phyloP scores from a whole-genome alignment of 2,888 invertebrate genomes.

The Hirtodrosophila trivittata region DNA sequence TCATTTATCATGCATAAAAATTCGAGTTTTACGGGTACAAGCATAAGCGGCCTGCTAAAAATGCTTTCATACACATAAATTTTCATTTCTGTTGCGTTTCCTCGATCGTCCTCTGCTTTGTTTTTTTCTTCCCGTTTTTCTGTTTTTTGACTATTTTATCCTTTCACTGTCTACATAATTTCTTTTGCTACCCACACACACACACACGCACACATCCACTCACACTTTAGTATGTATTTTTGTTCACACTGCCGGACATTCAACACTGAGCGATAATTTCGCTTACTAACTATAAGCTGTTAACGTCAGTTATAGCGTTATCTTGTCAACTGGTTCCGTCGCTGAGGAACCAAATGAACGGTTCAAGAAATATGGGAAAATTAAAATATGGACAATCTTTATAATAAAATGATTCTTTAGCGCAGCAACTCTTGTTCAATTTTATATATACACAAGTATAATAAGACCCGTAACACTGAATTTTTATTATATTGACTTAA shows the following conservation, averaged over 20 bases:
- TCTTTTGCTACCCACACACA: conserved; percentile 40
- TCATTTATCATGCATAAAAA: conserved; percentile 48
- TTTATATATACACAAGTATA: too few relatives aligned
- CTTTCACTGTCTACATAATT: conserved; percentile 55
- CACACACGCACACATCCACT: conserved; percentile 15
- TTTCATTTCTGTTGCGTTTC: conserved; percentile 76
- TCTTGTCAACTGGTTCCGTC: not conserved
- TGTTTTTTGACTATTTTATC: conserved; percentile 60
- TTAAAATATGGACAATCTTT: too few relatives aligned
- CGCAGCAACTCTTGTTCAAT: too few relatives aligned
- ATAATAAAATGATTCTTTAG: too few relatives aligned
- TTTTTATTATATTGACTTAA: too few relatives aligned
- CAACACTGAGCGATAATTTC: conserved; percentile 44
- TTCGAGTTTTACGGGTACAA: conserved; percentile 41
- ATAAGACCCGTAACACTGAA: too few relatives aligned
- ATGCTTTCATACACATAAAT: conserved; percentile 73
- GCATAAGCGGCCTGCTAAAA: conserved; percentile 45
- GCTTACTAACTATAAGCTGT: not conserved
- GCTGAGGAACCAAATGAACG: too few relatives aligned
- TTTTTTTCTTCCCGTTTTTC: conserved; percentile 17
- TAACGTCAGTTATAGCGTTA: conserved; percentile 20
- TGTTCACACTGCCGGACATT: conserved; percentile 8
- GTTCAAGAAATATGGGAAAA: too few relatives aligned
- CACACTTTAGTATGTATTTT: conserved; percentile 23
- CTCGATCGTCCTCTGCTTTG: conserved; percentile 61